Conservation (phyloP, 2,888 invertebrate genomes). For the Drosophila vallismaia region DNA sequence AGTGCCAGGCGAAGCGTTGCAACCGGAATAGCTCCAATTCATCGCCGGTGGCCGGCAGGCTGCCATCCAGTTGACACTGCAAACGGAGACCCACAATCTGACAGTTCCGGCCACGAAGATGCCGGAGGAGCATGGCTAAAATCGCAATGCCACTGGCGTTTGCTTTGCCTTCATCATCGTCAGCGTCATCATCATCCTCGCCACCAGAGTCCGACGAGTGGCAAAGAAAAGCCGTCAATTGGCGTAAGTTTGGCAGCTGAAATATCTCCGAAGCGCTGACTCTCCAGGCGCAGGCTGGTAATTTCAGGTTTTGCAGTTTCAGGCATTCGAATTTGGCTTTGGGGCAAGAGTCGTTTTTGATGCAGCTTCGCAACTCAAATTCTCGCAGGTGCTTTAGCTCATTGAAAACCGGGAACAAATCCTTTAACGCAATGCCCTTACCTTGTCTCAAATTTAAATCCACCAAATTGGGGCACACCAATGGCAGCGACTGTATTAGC, state of each 20-base stretch:
- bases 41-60: constrained; percentile 29
- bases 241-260: constrained; percentile 52
- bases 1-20: constrained; percentile 64
- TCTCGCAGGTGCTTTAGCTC: constrained; percentile 33
- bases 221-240: constrained; percentile 65
- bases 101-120: constrained; percentile 19
- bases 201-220: constrained; percentile 16
- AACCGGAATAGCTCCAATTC: constrained; percentile 42
- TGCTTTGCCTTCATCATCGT: constrained; percentile 42
- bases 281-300: constrained; percentile 60
- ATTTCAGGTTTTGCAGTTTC: constrained; percentile 43
- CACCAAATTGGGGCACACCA: constrained; percentile 40
- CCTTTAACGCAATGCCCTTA: constrained; percentile 12
- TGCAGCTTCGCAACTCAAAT: constrained; percentile 50
- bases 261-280: constrained; percentile 48
- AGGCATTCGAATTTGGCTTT: constrained; percentile 20
- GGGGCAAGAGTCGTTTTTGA: not conserved
- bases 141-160: constrained; percentile 39
- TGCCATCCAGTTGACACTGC: constrained; percentile 67
- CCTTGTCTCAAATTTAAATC: constrained; percentile 47
- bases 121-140: constrained; percentile 50
- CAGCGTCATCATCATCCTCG: constrained; percentile 10
- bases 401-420: constrained; percentile 34
- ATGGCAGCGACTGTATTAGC: constrained; percentile 48
- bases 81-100: constrained; percentile 64